A percentile compares a stretch with the other conserved stretches of the same genome.
Evolutionary conservation across 2,113 vertebrate genomes (phyloP).

Genomic region (Melanerpes aurifrons): DNA sequence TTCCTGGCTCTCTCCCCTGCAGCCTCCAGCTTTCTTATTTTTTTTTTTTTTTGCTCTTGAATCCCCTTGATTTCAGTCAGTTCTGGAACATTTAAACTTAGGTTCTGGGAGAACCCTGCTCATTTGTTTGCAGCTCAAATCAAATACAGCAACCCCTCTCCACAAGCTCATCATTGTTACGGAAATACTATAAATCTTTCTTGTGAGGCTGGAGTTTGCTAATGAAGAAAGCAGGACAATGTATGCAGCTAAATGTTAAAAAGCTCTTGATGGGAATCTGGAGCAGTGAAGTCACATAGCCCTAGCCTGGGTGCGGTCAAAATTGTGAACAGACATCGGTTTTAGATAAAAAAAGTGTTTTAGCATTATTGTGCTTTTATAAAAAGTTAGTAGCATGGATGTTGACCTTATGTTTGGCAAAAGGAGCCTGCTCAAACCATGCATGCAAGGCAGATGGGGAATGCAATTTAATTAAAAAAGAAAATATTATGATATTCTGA

Average conservation of each 20-base stretch:
- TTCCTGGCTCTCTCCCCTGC: background rate
- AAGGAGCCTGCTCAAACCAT: conserved; percentile 25
- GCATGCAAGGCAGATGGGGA: conserved; percentile 66
- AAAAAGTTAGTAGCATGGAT: conserved; percentile 49
- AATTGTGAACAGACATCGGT: conserved; percentile 45
- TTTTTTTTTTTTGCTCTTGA: background rate
- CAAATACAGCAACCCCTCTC: background rate
- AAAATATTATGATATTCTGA: conserved; percentile 56
- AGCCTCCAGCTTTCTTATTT: background rate
- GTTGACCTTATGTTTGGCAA: conserved; percentile 72
- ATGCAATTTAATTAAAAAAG: conserved; percentile 46
- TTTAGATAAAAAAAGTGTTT: conserved; percentile 51
- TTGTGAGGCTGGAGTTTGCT: background rate
- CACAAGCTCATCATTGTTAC: background rate
- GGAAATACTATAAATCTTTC: conserved; percentile 10
- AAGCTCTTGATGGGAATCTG: conserved; percentile 28
- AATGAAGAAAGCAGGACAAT: conserved; percentile 51
- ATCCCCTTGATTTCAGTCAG: background rate
- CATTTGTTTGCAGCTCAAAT: background rate
- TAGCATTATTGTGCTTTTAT: conserved; percentile 11
- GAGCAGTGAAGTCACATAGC: conserved; percentile 35
- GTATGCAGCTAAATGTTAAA: conserved; percentile 34
- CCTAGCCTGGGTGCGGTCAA: conserved; percentile 36
- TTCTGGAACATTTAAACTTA: background rate
- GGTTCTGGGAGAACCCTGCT: background rate